A percentile compares a stretch with the other conserved stretches of the same genome.
These are phyloP conservation scores for Heliangelus exortis DNA, from an alignment of 2,797 vertebrate genomes.

Conservation along the genomic window DNA sequence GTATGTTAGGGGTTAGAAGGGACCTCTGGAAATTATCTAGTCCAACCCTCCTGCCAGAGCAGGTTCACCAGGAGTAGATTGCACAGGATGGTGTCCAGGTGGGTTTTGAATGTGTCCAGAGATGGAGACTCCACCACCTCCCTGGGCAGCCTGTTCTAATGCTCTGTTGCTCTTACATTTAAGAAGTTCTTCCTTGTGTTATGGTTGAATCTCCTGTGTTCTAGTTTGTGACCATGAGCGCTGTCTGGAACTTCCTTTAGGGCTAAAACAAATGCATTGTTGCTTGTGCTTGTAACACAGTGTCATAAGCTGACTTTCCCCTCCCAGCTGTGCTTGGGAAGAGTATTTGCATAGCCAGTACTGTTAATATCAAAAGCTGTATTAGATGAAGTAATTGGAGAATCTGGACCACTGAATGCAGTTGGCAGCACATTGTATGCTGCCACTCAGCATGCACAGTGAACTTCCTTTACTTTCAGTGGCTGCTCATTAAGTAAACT, in stretches of 20 bases:
- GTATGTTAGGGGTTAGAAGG: no score
- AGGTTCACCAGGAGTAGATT: no score
- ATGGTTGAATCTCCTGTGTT: no score
- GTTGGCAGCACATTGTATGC: background rate
- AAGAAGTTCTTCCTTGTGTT: no score
- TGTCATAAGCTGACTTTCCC: background rate
- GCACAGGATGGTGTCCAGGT: no score
- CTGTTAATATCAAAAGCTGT: background rate
- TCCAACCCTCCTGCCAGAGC: no score
- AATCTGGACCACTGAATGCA: background rate
- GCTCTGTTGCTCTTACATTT: no score
- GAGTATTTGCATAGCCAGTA: background rate
- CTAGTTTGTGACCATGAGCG: no score
- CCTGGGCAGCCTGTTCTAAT: no score
- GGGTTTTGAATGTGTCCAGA: no score
- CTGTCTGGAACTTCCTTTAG: background rate
- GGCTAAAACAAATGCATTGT: background rate
- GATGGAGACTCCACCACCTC: no score
- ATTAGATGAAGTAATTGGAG: background rate
- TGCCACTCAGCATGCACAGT: background rate
- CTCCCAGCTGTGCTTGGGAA: background rate
- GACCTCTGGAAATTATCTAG: no score
- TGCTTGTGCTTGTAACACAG: background rate
- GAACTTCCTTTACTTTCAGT: slow-evolving; percentile 5
- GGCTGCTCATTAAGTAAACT: slow-evolving; percentile 8